A percentile compares a stretch with the other conserved stretches of the same genome.
Conservation (phyloP, 2,113 vertebrate species). For the Saguinus midas region DNA sequence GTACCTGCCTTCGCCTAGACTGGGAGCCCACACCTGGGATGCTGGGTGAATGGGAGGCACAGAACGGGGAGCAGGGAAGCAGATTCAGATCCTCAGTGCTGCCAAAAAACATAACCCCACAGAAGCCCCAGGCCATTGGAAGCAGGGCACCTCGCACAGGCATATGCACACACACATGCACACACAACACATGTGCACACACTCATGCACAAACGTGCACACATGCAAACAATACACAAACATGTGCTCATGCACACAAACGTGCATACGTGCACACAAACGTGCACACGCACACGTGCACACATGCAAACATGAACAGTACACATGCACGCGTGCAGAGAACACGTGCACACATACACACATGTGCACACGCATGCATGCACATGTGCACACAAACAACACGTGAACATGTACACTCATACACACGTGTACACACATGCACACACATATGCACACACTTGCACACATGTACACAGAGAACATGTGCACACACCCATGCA, state of each 20-base stretch:
- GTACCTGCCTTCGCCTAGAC: not conserved
- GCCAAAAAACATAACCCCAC: not conserved
- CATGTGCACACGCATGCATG: too few relatives aligned
- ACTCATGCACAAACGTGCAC: too few relatives aligned
- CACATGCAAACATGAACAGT: too few relatives aligned
- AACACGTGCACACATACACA: not conserved
- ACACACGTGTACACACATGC: too few relatives aligned
- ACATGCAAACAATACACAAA: too few relatives aligned
- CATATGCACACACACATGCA: not conserved
- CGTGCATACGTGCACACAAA: not conserved
- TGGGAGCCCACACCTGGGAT: not conserved
- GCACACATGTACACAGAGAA: not conserved
- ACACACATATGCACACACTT: too few relatives aligned
- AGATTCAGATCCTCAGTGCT: not conserved
- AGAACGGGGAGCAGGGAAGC: accelerated
- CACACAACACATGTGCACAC: not conserved
- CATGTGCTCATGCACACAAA: too few relatives aligned
- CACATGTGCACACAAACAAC: too few relatives aligned
- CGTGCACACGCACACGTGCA: too few relatives aligned
- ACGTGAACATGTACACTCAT: too few relatives aligned
- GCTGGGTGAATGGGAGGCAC: not conserved
- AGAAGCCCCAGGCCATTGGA: not conserved
- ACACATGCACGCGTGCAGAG: too few relatives aligned
- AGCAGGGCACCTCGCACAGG: not conserved
- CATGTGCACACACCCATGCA: not conserved